Evolutionary conservation across 2,888 invertebrate species (phyloP), one percentile per base, ranked within the genome.

Genomic region (Galeopsomyia nigrocyanea): DNA sequence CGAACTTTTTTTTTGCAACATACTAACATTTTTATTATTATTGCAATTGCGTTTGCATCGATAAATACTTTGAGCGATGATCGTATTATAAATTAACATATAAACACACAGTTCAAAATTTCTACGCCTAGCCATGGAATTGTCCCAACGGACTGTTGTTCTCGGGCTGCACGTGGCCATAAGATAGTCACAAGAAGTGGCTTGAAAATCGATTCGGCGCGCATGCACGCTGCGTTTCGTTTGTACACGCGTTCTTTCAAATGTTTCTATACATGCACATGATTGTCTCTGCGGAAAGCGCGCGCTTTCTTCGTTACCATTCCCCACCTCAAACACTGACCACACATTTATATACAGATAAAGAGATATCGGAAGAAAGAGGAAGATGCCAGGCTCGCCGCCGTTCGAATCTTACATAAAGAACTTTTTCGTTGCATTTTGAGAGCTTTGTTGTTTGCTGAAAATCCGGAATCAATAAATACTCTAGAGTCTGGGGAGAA

Each of bases 181-280:
- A 17, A 51, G n/a, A 31, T 51, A 31, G 13, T 13, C 13, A 51
- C 55, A 17, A 56, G 65, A 55, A 67, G 67, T 31, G 58, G 56
- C 49, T n/a, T 22, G 19, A 47, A 67, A 57, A 58, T 67, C 58
- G 67, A 67, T 58, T 67, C 67, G 67, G 58, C 67, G 57, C 51
- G 63, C 51, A 51, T 50, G 22, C 49, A 16, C 51, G 31, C 16
- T 3, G 26, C 58, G 51, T 17, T 49, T 67, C 58, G 66, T 66
- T 57, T 57, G 56, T 57, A 57, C 19, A n/a, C 16, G 49, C 47
- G 10, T 7, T 17, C 26, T 21, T 64, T 53, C 16, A n/a, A n/a
- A n/a, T n/a, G n/a, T n/a, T n/a, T n/a, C n/a, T n/a, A n/a, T n/a
- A n/a, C n/a, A n/a, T n/a, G n/a, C n/a, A n/a, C n/a, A n/a, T n/a